phyloP scores from a whole-genome alignment of 2,888 invertebrate genomes.

The Nematopogon swammerdamellus region DNA sequence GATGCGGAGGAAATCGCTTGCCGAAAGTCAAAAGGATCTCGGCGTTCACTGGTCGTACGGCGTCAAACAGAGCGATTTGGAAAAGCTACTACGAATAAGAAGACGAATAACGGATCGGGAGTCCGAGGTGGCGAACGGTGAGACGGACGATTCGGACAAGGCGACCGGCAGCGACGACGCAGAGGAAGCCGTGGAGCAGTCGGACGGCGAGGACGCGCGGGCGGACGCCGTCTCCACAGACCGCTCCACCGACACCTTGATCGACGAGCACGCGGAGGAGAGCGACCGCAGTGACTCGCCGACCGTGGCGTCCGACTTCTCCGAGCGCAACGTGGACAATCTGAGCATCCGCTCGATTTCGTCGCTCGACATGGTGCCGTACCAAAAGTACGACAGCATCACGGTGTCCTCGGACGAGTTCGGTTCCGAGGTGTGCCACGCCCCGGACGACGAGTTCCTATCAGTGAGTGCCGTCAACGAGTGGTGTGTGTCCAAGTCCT shows the following conservation, averaged over 20 bases:
- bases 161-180: conserved; percentile 28
- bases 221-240: conserved; percentile 40
- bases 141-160: conserved; percentile 15
- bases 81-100: conserved; percentile 33
- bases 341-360: conserved; percentile 51
- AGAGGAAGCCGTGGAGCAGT: conserved; percentile 23
- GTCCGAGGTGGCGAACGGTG: conserved; percentile 19
- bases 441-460: conserved; percentile 43
- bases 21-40: conserved; percentile 20
- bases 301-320: conserved; percentile 32
- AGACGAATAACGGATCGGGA: conserved; percentile 40
- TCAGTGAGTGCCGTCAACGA: conserved; percentile 53
- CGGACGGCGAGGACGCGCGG: conserved; percentile 23
- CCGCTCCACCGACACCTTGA: conserved; percentile 45
- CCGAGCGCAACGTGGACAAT: conserved; percentile 46
- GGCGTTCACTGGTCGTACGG: conserved; percentile 41
- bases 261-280: conserved; percentile 27
- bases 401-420: conserved; percentile 51
- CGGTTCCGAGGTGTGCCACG: conserved; percentile 49
- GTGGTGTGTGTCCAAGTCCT: conserved; percentile 45
- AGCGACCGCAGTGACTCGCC: conserved; percentile 35
- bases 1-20: conserved; percentile 39
- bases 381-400: conserved; percentile 49
- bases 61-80: conserved; percentile 44
- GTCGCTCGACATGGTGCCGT: conserved; percentile 48